These are phyloP conservation scores for Dicrostonyx torquatus DNA, from an alignment of 2,797 vertebrate genomes.

Conservation along the genomic window DNA sequence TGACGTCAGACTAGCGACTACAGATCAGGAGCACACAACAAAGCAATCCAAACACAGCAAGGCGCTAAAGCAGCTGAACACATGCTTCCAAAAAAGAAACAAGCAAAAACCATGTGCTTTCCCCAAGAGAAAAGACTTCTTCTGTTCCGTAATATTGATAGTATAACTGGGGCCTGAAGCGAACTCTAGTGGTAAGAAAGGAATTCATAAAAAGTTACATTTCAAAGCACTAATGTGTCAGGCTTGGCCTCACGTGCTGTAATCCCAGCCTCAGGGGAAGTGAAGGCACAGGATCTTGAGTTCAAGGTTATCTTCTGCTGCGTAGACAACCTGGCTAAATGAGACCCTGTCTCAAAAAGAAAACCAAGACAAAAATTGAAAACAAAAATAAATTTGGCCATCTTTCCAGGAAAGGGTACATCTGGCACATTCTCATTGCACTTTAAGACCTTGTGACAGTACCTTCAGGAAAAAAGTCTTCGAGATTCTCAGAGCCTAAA, in stretches of 20 bases:
- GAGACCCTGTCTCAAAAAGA: not conserved
- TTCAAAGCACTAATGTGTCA: not conserved
- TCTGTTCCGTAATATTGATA: constrained; percentile 5
- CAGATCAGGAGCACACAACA: not conserved
- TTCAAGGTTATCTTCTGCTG: not conserved
- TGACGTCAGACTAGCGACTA: not conserved
- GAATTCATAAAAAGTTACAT: not conserved
- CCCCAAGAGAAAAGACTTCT: constrained; percentile 34
- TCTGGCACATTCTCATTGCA: not conserved
- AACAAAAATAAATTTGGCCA: not conserved
- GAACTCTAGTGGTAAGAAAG: not conserved
- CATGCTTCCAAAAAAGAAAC: not conserved
- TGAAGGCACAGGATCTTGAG: not conserved
- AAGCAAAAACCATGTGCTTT: not conserved
- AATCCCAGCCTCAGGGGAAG: not conserved
- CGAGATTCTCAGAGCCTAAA: not conserved
- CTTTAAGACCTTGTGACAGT: not conserved
- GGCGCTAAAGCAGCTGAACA: not conserved
- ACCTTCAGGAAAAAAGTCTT: not conserved
- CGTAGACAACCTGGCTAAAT: not conserved
- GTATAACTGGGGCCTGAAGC: not conserved
- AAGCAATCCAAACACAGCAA: constrained; percentile 18
- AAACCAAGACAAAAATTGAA: not conserved
- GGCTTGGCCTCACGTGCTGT: too few species aligned
- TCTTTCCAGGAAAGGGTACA: not conserved